Percentiles rank a stretch among this genome's conserved stretches.
These are phyloP conservation scores for Chesias legatella DNA, from an alignment of 2,888 invertebrate species.

Conservation along the genomic window DNA sequence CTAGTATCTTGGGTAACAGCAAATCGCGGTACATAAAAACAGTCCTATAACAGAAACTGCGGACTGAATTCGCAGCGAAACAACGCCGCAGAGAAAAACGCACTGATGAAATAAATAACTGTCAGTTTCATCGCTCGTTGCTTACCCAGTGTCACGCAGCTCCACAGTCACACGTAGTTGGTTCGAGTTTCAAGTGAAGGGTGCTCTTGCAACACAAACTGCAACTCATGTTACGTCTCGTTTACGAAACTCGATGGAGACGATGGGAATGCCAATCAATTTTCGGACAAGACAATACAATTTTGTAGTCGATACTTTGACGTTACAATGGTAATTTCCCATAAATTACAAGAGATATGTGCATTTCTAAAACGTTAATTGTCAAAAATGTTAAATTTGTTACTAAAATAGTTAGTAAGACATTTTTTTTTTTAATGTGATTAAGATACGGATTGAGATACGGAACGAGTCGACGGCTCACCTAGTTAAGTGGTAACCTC, in stretches of 20 bases:
- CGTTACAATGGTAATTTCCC: constrained; percentile 1
- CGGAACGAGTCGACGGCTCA: no score
- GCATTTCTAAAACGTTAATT: not conserved
- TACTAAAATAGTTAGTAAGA: no score
- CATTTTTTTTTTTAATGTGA: no score
- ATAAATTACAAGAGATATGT: not conserved
- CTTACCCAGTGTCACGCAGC: constrained; percentile 2
- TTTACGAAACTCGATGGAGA: constrained; percentile 22
- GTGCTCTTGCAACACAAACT: constrained; percentile 23
- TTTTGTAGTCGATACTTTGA: constrained; percentile 1
- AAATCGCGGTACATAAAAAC: no score
- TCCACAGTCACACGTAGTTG: constrained; percentile 13
- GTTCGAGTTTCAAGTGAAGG: constrained; percentile 25
- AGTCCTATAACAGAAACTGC: no score
- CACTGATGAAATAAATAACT: not conserved
- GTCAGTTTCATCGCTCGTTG: not conserved
- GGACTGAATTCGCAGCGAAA: no score
- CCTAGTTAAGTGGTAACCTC: no score
- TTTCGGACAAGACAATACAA: constrained; percentile 12
- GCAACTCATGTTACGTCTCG: constrained; percentile 21
- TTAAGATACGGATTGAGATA: no score
- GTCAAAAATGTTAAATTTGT: no score
- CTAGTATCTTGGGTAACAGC: no score
- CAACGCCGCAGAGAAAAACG: no score
- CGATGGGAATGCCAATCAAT: constrained; percentile 12